phyloP scores from a whole-genome alignment of 1,140 invertebrate species.

The Trichogramma pretiosum region DNA sequence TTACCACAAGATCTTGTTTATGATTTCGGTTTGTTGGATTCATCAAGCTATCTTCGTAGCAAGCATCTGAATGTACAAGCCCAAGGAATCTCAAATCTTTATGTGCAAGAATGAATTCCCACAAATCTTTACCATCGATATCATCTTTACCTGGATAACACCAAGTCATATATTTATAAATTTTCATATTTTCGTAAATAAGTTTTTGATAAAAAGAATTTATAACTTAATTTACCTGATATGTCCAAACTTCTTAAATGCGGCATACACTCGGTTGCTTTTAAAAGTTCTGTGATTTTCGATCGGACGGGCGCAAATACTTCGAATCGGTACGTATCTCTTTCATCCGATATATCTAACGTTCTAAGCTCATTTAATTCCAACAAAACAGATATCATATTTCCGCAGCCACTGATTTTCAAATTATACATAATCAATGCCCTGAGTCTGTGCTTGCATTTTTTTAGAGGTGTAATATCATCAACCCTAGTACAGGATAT shows the following conservation, averaged over 20 bases:
- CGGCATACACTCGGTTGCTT: slow-evolving; percentile 48
- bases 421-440: slow-evolving; percentile 60
- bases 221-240: slow-evolving; percentile 47
- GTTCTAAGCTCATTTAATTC: slow-evolving; percentile 53
- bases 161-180: neutral
- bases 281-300: slow-evolving; percentile 46
- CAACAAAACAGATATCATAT: slow-evolving; percentile 49
- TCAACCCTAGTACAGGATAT: slow-evolving; percentile 62
- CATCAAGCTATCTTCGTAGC: slow-evolving; percentile 51
- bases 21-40: slow-evolving; percentile 43
- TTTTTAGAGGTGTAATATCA: slow-evolving; percentile 57
- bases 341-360: slow-evolving; percentile 60
- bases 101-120: slow-evolving; percentile 46
- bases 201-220: neutral
- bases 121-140: slow-evolving; percentile 47
- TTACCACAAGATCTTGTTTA: slow-evolving; percentile 42
- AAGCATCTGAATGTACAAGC: slow-evolving; percentile 53
- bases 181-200: neutral
- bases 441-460: slow-evolving; percentile 54
- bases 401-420: slow-evolving; percentile 43
- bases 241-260: slow-evolving; percentile 60
- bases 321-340: slow-evolving; percentile 44
- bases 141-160: slow-evolving; percentile 45
- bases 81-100: slow-evolving; percentile 53
- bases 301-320: slow-evolving; percentile 39